These are phyloP conservation scores for Sander vitreus DNA, from an alignment of 2,113 vertebrate species.

Conservation along the genomic window DNA sequence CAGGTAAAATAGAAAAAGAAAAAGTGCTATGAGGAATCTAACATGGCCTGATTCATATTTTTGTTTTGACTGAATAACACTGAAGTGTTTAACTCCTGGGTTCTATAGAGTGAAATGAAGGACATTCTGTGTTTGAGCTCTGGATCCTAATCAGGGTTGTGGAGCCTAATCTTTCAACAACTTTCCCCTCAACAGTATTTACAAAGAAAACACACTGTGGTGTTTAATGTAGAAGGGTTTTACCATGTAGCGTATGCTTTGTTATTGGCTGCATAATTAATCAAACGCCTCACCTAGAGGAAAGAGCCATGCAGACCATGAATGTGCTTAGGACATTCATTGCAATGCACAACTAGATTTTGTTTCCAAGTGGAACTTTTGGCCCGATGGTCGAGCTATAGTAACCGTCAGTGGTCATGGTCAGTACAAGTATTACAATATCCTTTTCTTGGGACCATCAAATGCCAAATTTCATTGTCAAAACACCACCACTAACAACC, in stretches of 20 bases:
- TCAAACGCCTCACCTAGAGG: neutral
- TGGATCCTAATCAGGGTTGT: constrained; percentile 16
- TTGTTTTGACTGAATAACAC: neutral
- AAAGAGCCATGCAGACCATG: neutral
- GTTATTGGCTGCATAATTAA: neutral
- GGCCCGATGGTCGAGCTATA: too few relatives aligned
- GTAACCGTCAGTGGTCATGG: neutral
- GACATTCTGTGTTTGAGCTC: constrained; percentile 27
- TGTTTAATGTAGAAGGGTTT: neutral
- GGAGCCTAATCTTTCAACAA: neutral
- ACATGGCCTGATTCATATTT: neutral
- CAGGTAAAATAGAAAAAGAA: neutral
- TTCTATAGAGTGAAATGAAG: constrained; percentile 1
- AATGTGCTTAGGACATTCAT: neutral
- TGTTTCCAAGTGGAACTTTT: too few relatives aligned
- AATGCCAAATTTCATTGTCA: neutral
- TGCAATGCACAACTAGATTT: neutral
- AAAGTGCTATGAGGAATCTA: neutral
- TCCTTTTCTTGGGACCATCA: neutral
- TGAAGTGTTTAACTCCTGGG: neutral
- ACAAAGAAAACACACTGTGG: neutral
- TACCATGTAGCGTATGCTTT: neutral
- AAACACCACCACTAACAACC: neutral
- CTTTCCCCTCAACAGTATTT: neutral
- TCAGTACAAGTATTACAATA: too few relatives aligned